Percentiles rank a stretch among this genome's conserved stretches.
phyloP scores from a whole-genome alignment of 2,888 invertebrate genomes.

The Miltochrista miniata region DNA sequence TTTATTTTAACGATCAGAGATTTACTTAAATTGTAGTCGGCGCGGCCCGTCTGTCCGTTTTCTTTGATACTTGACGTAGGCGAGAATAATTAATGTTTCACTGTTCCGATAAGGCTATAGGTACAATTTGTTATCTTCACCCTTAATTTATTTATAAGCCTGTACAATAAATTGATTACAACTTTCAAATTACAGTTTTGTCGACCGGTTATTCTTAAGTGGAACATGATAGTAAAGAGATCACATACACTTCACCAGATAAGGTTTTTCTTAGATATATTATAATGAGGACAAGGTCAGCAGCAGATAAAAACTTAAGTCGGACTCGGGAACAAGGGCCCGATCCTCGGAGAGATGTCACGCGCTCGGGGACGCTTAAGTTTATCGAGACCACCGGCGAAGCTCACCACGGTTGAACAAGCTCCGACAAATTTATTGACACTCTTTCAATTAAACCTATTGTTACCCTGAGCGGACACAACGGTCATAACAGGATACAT shows the following conservation, averaged over 20 bases:
- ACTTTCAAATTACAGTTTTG: constrained; percentile 34
- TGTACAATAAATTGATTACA: constrained; percentile 13
- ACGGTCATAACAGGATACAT: constrained; percentile 78
- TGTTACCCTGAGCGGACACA: constrained; percentile 71
- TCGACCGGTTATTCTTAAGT: constrained; percentile 33
- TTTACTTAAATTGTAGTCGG: constrained; percentile 47
- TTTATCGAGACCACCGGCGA: constrained; percentile 79
- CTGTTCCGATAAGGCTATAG: constrained; percentile 14
- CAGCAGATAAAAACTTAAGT: constrained; percentile 75
- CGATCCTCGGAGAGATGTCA: constrained; percentile 65
- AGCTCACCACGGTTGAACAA: constrained; percentile 54
- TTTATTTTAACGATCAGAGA: constrained; percentile 39
- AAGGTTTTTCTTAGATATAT: constrained; percentile 67
- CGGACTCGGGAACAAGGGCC: constrained; percentile 64
- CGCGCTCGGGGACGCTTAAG: constrained; percentile 53
- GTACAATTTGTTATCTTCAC: constrained; percentile 14
- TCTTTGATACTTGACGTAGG: constrained; percentile 41
- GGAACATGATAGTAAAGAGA: constrained; percentile 54
- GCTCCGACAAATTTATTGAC: constrained; percentile 81
- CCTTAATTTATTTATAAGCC: constrained; percentile 13
- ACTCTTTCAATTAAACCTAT: constrained; percentile 83
- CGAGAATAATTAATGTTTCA: constrained; percentile 26
- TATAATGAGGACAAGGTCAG: constrained; percentile 73
- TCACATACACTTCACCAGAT: constrained; percentile 53
- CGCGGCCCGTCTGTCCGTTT: constrained; percentile 41